Percentiles rank a stretch among this genome's conserved stretches.
phyloP scores from a whole-genome alignment of 92 coral and sea anemone genomes.

The Palythoa grandis region DNA sequence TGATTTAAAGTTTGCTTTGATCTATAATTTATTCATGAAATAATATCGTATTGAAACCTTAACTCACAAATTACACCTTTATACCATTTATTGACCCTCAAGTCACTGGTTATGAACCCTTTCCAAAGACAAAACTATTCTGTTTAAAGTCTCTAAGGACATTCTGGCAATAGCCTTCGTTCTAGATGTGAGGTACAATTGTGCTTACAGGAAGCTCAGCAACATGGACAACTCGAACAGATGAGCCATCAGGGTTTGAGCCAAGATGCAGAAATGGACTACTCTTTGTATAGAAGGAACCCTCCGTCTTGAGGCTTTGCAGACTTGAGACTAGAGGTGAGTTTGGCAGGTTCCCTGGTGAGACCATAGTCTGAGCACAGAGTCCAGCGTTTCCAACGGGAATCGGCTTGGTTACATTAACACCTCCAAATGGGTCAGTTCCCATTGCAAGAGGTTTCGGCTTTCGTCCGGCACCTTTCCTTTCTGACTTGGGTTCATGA shows the following conservation, averaged over 20 bases:
- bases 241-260: conserved; percentile 31
- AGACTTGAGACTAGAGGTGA: conserved; percentile 6
- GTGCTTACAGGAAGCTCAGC: conserved; percentile 43
- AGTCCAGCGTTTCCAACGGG: not conserved
- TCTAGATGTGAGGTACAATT: conserved; percentile 14
- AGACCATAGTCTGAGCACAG: not conserved
- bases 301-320: conserved; percentile 17
- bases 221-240: conserved; percentile 43
- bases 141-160: conserved; percentile 7
- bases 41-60: not conserved
- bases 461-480: conserved; percentile 49
- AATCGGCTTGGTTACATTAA: not conserved
- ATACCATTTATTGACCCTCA: not conserved
- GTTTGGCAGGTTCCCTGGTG: conserved; percentile 3
- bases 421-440: not conserved
- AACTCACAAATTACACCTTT: not conserved
- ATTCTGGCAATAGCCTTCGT: not conserved
- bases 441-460: not conserved
- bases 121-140: not conserved
- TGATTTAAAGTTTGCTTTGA: not conserved
- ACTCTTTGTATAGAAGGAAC: conserved; percentile 6
- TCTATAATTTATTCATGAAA: not conserved
- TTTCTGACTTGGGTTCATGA: conserved; percentile 87
- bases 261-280: conserved; percentile 35
- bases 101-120: not conserved